Base-by-base conservation (phyloP, 2,797 vertebrate genomes). In the Chaetodon trifasciatus region DNA sequence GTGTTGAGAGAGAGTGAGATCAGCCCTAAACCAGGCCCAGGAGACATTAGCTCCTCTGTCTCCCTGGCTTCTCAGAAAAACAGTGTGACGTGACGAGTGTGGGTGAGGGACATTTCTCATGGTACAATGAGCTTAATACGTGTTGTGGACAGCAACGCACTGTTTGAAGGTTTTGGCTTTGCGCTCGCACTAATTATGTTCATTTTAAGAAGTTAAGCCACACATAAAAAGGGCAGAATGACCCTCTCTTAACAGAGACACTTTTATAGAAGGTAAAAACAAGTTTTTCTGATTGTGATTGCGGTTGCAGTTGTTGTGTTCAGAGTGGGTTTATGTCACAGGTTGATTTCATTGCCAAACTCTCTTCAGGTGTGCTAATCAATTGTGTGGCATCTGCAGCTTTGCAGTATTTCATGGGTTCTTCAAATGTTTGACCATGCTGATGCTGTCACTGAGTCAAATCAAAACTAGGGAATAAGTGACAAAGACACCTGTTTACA, bases 51-150 rank as follows among this genome's bases (percentile, higher is more conserved):
- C 24, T 57, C 24, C 53, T 61, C 42, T 32, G 28, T 63, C 58
- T 42, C 28, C 23, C 32, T 55, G 52, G 19, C 66, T 88, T 88
- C 78, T 86, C 55, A 85, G 81, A 86, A 89, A 83, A 86, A 68
- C 83, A 71, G 44, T 16, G 72, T 85, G 57, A 70, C 11, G 39
- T 70, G 67, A 5, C 0, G 13, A 69, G 39, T 58, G 74, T 70
- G 42, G 6, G 39, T 58, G 40, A 74, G 74, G 17, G 37, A 76
- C 53, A 61, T 70, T 69, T 86, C 86, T 88, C 46, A 86, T 77
- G 75, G 83, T 72, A 74, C 79, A 86, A 40, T 56, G 56, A 74
- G 39, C 71, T 76, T 74, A 75, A 76, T 82, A 77, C 78, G 68
- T 55, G 75, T 71, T 60, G 44, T 52, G 55, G 44, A 75, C 75